phyloP scores from a whole-genome alignment of 2,113 vertebrate genomes.

The Martes martes region DNA sequence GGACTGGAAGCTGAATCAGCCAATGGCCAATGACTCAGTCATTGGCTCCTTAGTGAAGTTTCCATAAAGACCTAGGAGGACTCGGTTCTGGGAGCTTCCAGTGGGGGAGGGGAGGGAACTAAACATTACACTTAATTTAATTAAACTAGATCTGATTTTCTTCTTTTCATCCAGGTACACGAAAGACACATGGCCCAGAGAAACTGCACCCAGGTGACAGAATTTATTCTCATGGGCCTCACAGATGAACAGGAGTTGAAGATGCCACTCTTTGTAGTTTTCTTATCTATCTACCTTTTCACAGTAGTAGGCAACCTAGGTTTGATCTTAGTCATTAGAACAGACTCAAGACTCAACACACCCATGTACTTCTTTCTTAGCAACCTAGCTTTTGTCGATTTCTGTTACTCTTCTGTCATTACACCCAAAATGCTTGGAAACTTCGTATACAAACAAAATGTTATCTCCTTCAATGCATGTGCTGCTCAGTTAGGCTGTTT shows the following conservation, averaged over 20 bases:
- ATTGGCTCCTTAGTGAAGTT: neutral
- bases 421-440: conserved; percentile 62
- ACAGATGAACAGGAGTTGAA: neutral
- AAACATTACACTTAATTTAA: neutral
- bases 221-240: conserved; percentile 45
- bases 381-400: conserved; percentile 58
- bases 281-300: conserved; percentile 45
- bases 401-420: conserved; percentile 58
- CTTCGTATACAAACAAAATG: conserved; percentile 52
- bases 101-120: fast-evolving
- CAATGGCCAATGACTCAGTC: neutral
- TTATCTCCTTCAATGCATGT: conserved; percentile 59
- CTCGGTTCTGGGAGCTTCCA: neutral
- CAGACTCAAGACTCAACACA: conserved; percentile 30
- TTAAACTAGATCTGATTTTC: neutral
- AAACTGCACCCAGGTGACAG: conserved; percentile 36
- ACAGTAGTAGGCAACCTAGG: conserved; percentile 42
- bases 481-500: conserved; percentile 64
- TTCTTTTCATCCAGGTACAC: neutral
- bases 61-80: neutral
- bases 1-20: neutral
- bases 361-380: conserved; percentile 71
- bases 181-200: neutral
- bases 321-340: conserved; percentile 49
- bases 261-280: conserved; percentile 37